phyloP scores from a whole-genome alignment of 2,888 invertebrate species.

The Dusona sp. region DNA sequence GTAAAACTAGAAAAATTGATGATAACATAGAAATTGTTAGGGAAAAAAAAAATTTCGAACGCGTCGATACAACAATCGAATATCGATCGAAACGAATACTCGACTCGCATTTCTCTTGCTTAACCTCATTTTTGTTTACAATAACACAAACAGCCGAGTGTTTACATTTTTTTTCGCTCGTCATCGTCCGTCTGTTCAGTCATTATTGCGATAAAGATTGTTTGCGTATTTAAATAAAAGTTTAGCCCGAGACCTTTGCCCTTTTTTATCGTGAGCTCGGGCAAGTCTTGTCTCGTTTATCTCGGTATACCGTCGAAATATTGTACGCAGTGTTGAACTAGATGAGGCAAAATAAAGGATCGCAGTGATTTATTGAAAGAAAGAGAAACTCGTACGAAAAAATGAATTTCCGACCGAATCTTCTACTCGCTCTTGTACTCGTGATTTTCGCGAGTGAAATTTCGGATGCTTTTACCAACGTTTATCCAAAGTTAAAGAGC shows the following conservation, averaged over 20 bases:
- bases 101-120: neutral
- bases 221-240: neutral
- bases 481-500: conserved; percentile 79
- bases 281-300: neutral
- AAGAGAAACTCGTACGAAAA: neutral
- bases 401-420: neutral
- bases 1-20: no score
- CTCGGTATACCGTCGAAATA: neutral
- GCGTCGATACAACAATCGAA: neutral
- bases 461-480: conserved; percentile 65
- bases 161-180: neutral
- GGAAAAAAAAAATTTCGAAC: neutral
- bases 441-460: conserved; percentile 21
- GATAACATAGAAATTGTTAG: no score
- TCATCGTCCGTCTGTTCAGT: conserved; percentile 4
- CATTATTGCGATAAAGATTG: neutral
- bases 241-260: conserved; percentile 1
- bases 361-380: neutral
- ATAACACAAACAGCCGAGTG: neutral
- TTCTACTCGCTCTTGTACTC: conserved; percentile 31
- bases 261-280: neutral
- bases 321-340: neutral
- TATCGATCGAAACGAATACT: neutral
- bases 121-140: neutral
- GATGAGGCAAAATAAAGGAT: neutral